Evolutionary conservation across 2,797 vertebrate genomes (phyloP), one percentile per base, ranked within the genome.

Genomic region (Karalla daura): DNA sequence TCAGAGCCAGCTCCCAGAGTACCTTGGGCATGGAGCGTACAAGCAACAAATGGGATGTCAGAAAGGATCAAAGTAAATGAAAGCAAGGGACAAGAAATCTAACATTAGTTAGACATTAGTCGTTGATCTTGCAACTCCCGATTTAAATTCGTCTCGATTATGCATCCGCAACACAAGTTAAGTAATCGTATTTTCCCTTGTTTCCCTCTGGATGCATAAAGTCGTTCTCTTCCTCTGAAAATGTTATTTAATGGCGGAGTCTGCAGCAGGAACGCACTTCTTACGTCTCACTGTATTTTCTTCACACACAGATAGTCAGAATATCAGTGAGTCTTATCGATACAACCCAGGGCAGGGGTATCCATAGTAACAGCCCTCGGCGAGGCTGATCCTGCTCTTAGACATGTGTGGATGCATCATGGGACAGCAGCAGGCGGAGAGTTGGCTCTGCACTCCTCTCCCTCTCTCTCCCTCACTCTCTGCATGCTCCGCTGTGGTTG

Each of bases 301-400:
- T 61, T 64, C 44, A 56, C 10, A 5, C 30, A 0, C 36, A 56
- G 49, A 76, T 33, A 69, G 67, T 68, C 54, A 76, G 58, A 51
- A 51, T 76, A 69, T 84, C 76, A 72, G 51, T 33, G 25, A 76
- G 46, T 39, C 30, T 73, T 74, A 65, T 66, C 67, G 74, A 83
- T 56, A 70, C 74, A 63, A 74, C 32, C 47, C 71, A 76, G 85
- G 90, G 74, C 71, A 87, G 71, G 66, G 80, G 84, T 93, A 87
- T 88, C 89, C 89, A 92, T 91, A 86, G 87, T 86, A 92, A 93
- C 90, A 80, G 80, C 68, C 87, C 84, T 81, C 55, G 58, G 65
- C 66, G 77, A 64, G 60, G 78, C 68, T 68, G 79, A 73, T 77
- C 63, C 75, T 55, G 60, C 68, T 70, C 62, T 75, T 68, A 30